A percentile compares a stretch with the other conserved stretches of the same genome.
Conservation (phyloP, 2,113 vertebrate species). For the Sander lucioperca region DNA sequence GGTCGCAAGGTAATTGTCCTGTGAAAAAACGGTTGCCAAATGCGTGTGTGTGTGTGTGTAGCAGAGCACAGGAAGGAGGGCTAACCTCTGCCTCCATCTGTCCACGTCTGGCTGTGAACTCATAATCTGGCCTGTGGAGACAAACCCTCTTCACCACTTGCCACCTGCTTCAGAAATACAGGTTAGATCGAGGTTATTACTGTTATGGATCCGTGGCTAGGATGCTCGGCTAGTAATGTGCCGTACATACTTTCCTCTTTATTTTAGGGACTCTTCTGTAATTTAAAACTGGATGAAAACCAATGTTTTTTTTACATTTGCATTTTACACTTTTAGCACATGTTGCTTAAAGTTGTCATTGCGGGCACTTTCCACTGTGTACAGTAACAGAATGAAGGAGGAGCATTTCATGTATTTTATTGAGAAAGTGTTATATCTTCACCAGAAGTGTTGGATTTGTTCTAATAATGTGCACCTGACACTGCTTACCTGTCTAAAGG, state of each 20-base stretch:
- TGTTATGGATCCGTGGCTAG: conserved; percentile 61
- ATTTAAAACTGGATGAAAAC: conserved; percentile 8
- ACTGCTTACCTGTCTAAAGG: conserved; percentile 21
- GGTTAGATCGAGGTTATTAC: conserved; percentile 77
- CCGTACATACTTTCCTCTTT: conserved; percentile 47
- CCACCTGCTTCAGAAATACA: conserved; percentile 79
- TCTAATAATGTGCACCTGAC: conserved; percentile 33
- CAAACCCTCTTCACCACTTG: conserved; percentile 69
- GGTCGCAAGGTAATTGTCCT: conserved; percentile 71
- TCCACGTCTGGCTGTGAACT: conserved; percentile 78
- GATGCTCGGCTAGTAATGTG: conserved; percentile 48
- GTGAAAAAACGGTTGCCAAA: conserved; percentile 75
- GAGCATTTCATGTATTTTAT: not conserved
- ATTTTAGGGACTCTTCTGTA: conserved; percentile 23
- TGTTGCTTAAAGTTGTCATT: not conserved
- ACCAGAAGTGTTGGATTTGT: conserved; percentile 32
- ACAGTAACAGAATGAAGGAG: not conserved
- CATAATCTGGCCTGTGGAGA: conserved; percentile 80
- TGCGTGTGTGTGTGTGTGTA: conserved; percentile 51
- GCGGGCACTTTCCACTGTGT: not conserved
- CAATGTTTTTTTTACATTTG: conserved; percentile 21
- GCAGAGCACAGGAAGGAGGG: conserved; percentile 61
- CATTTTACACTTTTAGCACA: not conserved
- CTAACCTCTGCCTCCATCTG: conserved; percentile 81
- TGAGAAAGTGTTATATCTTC: conserved; percentile 14